These are phyloP conservation scores for Zaprionus kolodkinae DNA, from an alignment of 1,140 invertebrate species.

Conservation along the genomic window DNA sequence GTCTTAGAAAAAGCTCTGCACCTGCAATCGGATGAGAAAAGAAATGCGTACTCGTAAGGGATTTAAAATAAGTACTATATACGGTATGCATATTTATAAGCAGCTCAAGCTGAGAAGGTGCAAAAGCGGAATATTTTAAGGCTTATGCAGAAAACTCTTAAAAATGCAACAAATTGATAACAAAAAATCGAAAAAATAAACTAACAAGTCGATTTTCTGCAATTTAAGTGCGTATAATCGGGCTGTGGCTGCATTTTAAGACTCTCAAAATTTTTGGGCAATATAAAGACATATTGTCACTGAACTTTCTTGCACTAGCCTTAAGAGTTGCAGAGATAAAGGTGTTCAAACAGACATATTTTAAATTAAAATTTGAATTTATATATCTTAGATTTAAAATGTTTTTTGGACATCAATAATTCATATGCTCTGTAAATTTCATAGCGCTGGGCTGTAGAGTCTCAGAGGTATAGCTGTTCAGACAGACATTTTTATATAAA, in stretches of 20 bases:
- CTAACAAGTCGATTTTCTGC: neutral
- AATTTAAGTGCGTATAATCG: neutral
- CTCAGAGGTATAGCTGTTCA: neutral
- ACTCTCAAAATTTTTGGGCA: too few species aligned
- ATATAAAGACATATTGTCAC: neutral
- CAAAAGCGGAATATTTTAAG: neutral
- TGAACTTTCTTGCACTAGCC: neutral
- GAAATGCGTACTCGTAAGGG: neutral
- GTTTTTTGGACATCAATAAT: too few species aligned
- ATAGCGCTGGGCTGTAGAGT: neutral
- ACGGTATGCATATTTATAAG: neutral
- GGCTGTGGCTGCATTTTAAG: too few species aligned
- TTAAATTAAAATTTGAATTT: neutral
- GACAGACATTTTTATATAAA: neutral
- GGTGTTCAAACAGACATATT: neutral
- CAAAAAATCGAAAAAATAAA: neutral
- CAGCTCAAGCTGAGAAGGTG: neutral
- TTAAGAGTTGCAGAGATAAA: neutral
- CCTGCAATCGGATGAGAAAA: constrained; percentile 1
- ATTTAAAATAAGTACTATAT: neutral
- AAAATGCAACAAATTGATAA: neutral
- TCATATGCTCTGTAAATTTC: too few species aligned
- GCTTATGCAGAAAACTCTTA: neutral
- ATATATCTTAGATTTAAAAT: too few species aligned
- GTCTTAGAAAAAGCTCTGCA: neutral